Conservation (phyloP, 2,113 vertebrate species). For the Oreotragus oreotragus region DNA sequence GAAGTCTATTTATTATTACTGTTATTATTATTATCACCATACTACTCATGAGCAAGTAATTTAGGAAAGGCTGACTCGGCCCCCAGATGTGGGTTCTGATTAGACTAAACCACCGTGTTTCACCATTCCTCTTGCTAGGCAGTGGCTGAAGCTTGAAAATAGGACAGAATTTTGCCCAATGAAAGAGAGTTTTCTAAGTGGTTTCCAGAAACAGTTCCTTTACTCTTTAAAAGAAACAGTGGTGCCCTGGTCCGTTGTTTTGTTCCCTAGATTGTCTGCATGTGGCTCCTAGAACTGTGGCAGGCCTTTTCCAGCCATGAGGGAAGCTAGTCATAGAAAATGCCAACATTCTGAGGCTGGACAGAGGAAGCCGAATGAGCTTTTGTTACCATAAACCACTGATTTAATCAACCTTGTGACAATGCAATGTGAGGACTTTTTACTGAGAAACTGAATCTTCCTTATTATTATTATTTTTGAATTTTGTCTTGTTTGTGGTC, state of each 20-base stretch:
- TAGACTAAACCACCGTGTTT: background rate
- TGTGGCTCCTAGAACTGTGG: background rate
- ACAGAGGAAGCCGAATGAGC: background rate
- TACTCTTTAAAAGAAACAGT: background rate
- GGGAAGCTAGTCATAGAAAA: background rate
- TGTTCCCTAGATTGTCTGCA: background rate
- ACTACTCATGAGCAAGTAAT: background rate
- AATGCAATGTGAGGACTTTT: background rate
- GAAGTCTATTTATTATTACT: background rate
- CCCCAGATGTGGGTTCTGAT: background rate
- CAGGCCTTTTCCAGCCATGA: background rate
- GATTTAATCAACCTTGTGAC: background rate
- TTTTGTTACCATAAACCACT: background rate
- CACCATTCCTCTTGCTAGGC: background rate
- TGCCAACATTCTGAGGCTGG: background rate
- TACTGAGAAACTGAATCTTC: background rate
- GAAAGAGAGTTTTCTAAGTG: background rate
- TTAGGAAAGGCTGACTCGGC: background rate
- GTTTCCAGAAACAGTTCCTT: background rate
- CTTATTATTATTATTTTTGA: background rate
- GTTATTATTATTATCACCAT: background rate
- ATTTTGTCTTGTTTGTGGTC: background rate
- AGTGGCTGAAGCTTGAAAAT: background rate
- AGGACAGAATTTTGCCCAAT: background rate
- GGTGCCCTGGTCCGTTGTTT: accelerated